These are phyloP conservation scores for Cottoperca gobio DNA, from an alignment of 2,797 vertebrate species.

Conservation along the genomic window DNA sequence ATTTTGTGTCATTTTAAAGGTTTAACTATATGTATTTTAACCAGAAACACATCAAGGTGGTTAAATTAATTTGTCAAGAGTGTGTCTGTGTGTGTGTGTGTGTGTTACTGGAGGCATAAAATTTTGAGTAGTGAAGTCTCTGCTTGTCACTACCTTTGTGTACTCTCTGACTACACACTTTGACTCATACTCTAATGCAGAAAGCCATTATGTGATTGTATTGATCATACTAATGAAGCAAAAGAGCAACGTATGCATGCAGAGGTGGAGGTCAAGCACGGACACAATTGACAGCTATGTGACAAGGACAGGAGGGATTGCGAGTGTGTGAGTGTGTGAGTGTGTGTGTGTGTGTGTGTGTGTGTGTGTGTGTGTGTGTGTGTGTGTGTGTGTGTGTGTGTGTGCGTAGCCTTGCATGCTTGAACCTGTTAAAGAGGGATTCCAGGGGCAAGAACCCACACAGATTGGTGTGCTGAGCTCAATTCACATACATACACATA, in stretches of 20 bases:
- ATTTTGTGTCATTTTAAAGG: slow-evolving; percentile 25
- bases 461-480: slow-evolving; percentile 33
- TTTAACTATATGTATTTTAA: slow-evolving; percentile 25
- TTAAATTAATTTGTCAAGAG: slow-evolving; percentile 4
- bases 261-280: slow-evolving; percentile 66
- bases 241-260: slow-evolving; percentile 63
- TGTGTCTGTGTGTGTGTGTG: too few species aligned
- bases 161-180: slow-evolving; percentile 16
- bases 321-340: slow-evolving; percentile 10
- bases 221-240: slow-evolving; percentile 75
- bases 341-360: slow-evolving; percentile 14
- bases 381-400: neutral
- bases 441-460: slow-evolving; percentile 18
- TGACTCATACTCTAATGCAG: slow-evolving; percentile 42
- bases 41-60: neutral
- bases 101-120: neutral
- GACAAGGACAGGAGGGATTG: slow-evolving; percentile 36
- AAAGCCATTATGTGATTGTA: slow-evolving; percentile 64
- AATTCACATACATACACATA: slow-evolving; percentile 12
- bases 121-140: slow-evolving; percentile 9
- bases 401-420: neutral
- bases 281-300: slow-evolving; percentile 56
- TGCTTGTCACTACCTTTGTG: neutral
- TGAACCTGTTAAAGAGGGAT: slow-evolving; percentile 3
- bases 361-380: slow-evolving; percentile 10